Conservation (phyloP, 2,797 vertebrate species). For the Manis crassicaudata region DNA sequence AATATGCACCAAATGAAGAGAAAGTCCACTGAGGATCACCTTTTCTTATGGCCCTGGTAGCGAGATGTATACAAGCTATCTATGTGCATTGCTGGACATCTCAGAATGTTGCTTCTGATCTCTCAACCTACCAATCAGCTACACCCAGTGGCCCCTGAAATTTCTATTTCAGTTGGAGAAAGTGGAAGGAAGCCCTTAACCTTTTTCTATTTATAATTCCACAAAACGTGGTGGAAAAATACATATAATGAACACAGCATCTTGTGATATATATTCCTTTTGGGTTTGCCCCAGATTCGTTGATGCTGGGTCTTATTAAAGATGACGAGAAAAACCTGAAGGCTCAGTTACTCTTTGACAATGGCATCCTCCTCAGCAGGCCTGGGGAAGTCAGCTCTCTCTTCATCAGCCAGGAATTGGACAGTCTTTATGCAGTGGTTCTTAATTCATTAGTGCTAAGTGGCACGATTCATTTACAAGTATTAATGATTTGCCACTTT, state of each 20-base stretch:
- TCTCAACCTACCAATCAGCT: not conserved
- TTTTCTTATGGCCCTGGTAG: not conserved
- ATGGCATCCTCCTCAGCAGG: not conserved
- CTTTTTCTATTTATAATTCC: constrained; percentile 22
- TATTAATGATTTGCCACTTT: constrained; percentile 34
- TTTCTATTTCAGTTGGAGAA: not conserved
- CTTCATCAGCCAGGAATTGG: constrained; percentile 59
- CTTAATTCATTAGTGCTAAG: constrained; percentile 66
- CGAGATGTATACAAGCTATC: not conserved
- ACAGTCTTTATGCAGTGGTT: constrained; percentile 46
- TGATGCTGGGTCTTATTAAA: constrained; percentile 39
- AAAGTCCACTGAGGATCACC: not conserved
- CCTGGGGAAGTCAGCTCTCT: constrained; percentile 47
- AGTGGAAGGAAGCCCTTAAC: not conserved
- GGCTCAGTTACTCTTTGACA: not conserved
- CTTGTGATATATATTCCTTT: not conserved
- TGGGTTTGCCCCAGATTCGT: not conserved
- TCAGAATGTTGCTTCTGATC: not conserved
- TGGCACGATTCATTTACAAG: constrained; percentile 73
- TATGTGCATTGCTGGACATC: not conserved
- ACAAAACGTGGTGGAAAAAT: not conserved
- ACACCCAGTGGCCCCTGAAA: not conserved
- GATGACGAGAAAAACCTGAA: constrained; percentile 47
- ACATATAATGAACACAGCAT: constrained; percentile 3
- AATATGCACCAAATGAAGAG: not conserved